phyloP scores from a whole-genome alignment of 2,888 invertebrate species.

The Pollenia labialis region DNA sequence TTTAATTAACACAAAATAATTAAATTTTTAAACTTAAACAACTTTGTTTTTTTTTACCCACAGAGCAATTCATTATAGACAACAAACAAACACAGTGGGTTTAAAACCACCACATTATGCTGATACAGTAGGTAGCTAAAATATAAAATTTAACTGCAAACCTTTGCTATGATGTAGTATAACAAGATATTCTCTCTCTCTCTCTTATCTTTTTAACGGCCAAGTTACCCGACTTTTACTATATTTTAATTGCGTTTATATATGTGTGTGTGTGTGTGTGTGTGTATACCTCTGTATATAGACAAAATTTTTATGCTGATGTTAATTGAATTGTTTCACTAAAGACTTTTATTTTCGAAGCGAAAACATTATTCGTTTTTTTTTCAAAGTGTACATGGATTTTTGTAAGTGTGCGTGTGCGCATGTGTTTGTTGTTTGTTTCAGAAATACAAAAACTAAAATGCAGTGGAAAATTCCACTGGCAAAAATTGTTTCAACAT shows the following conservation, averaged over 20 bases:
- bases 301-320: constrained; percentile 57
- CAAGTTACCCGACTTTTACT: constrained; percentile 44
- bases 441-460: constrained; percentile 4
- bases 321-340: constrained; percentile 37
- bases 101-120: constrained; percentile 45
- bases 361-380: background rate
- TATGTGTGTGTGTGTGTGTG: background rate
- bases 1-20: constrained; percentile 14
- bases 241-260: background rate
- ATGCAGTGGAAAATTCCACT: constrained; percentile 81
- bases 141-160: constrained; percentile 14
- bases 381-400: constrained; percentile 50
- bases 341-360: background rate
- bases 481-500: constrained; percentile 59
- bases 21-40: constrained; percentile 2
- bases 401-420: constrained; percentile 39
- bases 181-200: background rate
- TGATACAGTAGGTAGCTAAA: constrained; percentile 63
- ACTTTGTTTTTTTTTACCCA: background rate
- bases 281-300: background rate
- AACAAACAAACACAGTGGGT: constrained; percentile 56
- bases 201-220: background rate
- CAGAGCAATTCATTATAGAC: background rate
- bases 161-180: background rate
- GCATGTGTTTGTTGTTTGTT: constrained; percentile 46